Conservation (phyloP, 1,140 invertebrate genomes). For the Drosophila rufa region DNA sequence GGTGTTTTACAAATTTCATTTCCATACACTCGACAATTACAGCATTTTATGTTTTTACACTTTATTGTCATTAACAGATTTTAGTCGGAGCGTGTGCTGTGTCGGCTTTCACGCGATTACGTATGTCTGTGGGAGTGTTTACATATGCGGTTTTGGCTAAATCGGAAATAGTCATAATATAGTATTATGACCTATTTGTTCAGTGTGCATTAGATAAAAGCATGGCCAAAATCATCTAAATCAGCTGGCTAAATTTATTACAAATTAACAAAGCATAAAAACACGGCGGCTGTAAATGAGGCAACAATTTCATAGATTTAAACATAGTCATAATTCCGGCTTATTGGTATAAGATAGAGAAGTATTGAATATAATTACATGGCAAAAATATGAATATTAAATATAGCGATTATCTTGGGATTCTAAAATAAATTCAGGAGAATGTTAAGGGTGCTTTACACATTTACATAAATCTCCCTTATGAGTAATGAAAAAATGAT, state of each 20-base stretch:
- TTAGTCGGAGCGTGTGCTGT: constrained; percentile 6
- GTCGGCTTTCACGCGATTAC: constrained; percentile 26
- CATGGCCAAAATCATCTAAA: constrained; percentile 42
- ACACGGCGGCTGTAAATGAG: constrained; percentile 9
- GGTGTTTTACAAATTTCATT: constrained; percentile 55
- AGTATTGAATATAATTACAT: background rate
- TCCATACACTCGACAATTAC: constrained; percentile 51
- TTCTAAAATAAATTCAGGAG: background rate
- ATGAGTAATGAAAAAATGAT: background rate
- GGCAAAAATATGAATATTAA: background rate
- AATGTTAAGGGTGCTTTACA: background rate
- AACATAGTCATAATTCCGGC: constrained; percentile 1
- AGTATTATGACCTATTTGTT: constrained; percentile 39
- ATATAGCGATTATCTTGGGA: background rate
- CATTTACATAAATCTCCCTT: background rate
- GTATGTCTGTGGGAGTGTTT: constrained; percentile 35
- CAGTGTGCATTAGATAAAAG: constrained; percentile 53
- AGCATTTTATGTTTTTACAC: constrained; percentile 59
- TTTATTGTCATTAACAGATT: constrained; percentile 66
- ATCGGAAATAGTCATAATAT: constrained; percentile 37
- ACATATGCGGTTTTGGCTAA: constrained; percentile 25
- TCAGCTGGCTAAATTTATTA: constrained; percentile 28
- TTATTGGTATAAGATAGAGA: constrained; percentile 1
- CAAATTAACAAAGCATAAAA: constrained; percentile 37
- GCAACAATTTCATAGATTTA: constrained; percentile 15